Percentiles rank a stretch among this genome's conserved stretches.
Conservation (phyloP, 1,140 invertebrate species). For the Archegozetes longisetosus region DNA sequence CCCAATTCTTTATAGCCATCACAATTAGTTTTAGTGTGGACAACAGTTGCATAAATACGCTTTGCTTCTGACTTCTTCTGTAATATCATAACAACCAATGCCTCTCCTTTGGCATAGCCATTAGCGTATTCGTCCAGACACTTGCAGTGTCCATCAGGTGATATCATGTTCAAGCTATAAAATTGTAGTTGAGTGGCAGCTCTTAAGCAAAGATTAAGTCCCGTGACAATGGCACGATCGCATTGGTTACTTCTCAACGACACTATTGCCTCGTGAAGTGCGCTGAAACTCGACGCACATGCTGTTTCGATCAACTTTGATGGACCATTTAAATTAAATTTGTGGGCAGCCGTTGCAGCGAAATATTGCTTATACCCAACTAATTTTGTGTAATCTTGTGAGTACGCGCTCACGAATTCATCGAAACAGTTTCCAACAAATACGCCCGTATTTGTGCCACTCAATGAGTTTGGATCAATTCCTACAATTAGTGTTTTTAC, state of each 20-base stretch:
- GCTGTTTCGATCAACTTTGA: conserved; percentile 87
- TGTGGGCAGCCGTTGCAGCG: conserved; percentile 81
- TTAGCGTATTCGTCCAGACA: conserved; percentile 18
- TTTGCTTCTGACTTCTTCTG: conserved; percentile 32
- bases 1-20: conserved; percentile 76
- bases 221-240: conserved; percentile 66
- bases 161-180: conserved; percentile 24
- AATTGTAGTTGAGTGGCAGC: conserved; percentile 75
- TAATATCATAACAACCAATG: conserved; percentile 34
- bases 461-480: conserved; percentile 25
- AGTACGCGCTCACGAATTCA: conserved; percentile 4
- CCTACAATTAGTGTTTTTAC: conserved; percentile 16
- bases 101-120: conserved; percentile 27
- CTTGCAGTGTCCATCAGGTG: conserved; percentile 32
- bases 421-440: conserved; percentile 61
- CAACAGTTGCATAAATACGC: conserved; percentile 34
- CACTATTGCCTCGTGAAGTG: conserved; percentile 10
- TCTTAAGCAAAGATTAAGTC: conserved; percentile 64
- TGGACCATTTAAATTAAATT: conserved; percentile 77
- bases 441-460: conserved; percentile 60
- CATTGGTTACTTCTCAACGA: conserved; percentile 1
- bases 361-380: conserved; percentile 87
- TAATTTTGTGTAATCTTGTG: conserved; percentile 29
- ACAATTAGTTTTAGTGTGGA: conserved; percentile 71
- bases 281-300: conserved; percentile 35